A percentile compares a stretch with the other conserved stretches of the same genome.
Conservation (phyloP, 2,888 invertebrate species). For the Adelognathus sp. region DNA sequence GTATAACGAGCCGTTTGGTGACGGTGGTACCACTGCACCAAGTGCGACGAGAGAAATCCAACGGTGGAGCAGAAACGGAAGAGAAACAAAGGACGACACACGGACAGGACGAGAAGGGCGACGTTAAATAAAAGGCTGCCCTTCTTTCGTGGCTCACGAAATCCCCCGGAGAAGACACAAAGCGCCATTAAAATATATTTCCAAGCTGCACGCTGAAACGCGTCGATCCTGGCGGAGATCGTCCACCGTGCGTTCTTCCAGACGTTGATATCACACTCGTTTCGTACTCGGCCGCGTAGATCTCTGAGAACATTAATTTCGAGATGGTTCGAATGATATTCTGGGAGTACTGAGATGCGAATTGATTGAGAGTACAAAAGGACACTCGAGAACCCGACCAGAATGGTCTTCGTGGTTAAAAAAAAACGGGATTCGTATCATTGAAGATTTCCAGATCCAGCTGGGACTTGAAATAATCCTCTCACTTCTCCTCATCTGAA, state of each 20-base stretch:
- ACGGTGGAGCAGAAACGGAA: conserved; percentile 60
- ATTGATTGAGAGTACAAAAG: conserved; percentile 27
- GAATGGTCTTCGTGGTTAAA: not conserved
- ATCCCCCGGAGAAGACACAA: conserved; percentile 67
- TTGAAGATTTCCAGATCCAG: not conserved
- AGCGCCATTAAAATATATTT: conserved; percentile 79
- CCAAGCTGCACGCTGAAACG: conserved; percentile 60
- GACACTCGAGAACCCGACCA: not conserved
- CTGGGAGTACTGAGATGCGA: conserved; percentile 7
- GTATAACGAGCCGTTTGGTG: conserved; percentile 60
- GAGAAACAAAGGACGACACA: conserved; percentile 66
- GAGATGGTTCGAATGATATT: conserved; percentile 35
- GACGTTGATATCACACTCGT: conserved; percentile 29
- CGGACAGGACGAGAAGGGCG: conserved; percentile 47
- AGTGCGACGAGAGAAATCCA: conserved; percentile 63
- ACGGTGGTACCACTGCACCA: conserved; percentile 16
- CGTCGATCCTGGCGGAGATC: conserved; percentile 12
- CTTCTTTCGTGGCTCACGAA: conserved; percentile 46
- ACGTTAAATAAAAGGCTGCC: conserved; percentile 63
- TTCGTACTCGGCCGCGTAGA: conserved; percentile 4
- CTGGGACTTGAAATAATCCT: not conserved
- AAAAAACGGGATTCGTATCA: not conserved
- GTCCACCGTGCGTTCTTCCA: not conserved
- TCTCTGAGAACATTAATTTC: conserved; percentile 4
- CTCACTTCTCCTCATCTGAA: too few species aligned